These are phyloP conservation scores for Cecidostiba fungosa DNA, from an alignment of 2,888 invertebrate genomes.

Conservation along the genomic window DNA sequence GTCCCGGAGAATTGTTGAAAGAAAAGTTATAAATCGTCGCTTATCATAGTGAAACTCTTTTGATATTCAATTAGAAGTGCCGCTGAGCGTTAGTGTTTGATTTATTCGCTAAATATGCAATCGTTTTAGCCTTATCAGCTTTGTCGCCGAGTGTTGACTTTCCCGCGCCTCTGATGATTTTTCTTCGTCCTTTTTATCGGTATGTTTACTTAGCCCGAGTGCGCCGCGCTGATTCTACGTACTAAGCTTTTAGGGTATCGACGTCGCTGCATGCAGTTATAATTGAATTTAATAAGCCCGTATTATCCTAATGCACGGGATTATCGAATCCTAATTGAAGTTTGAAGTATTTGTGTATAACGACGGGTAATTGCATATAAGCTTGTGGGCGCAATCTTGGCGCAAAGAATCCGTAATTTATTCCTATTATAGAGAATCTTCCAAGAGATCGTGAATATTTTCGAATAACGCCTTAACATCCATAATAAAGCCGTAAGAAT, in stretches of 20 bases:
- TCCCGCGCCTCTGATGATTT: background rate
- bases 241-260: constrained; percentile 31
- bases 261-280: constrained; percentile 18
- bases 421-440: background rate
- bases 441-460: background rate
- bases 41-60: constrained; percentile 46
- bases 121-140: constrained; percentile 46
- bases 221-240: background rate
- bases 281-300: constrained; percentile 8
- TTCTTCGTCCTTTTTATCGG: background rate
- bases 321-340: constrained; percentile 38
- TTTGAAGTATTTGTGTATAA: constrained; percentile 42
- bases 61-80: constrained; percentile 55
- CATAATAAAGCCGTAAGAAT: background rate
- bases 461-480: background rate
- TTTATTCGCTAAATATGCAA: constrained; percentile 50
- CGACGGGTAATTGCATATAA: background rate
- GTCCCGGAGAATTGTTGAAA: constrained; percentile 25
- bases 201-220: background rate
- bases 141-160: constrained; percentile 30
- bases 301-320: background rate
- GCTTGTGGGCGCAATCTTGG: background rate
- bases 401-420: background rate
- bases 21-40: constrained; percentile 48
- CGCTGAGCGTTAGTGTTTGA: constrained; percentile 42